A percentile compares a stretch with the other conserved stretches of the same genome.
Conservation (phyloP, 2,113 vertebrate species). For the Diadophis punctatus region DNA sequence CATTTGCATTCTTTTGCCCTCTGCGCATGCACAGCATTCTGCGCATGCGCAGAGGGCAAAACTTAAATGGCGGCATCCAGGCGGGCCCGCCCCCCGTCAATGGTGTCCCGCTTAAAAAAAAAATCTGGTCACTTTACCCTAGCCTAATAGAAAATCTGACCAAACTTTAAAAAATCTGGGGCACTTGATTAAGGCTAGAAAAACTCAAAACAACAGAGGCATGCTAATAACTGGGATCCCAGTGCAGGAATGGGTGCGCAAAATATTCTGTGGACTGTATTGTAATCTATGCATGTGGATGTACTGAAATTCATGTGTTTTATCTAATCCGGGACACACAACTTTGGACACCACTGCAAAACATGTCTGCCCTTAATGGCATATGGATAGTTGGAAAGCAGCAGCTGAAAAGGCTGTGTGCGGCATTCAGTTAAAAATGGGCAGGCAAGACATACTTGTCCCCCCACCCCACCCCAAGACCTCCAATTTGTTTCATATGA, state of each 20-base stretch:
- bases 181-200: not conserved
- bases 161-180: not conserved
- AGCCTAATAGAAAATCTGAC: not conserved
- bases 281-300: not conserved
- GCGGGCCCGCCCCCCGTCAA: too few species aligned
- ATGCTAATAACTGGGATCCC: not conserved
- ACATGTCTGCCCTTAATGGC: not conserved
- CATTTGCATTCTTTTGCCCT: too few species aligned
- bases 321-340: not conserved
- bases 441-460: not conserved
- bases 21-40: too few species aligned
- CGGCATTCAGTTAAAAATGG: not conserved
- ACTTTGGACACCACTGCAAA: not conserved
- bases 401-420: not conserved
- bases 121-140: too few species aligned
- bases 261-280: not conserved
- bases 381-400: not conserved
- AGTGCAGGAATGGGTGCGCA: not conserved
- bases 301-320: not conserved
- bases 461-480: too few species aligned
- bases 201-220: not conserved
- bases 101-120: too few species aligned
- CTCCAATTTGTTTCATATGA: not conserved
- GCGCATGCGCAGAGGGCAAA: too few species aligned
- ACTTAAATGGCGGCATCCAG: too few species aligned